These are phyloP conservation scores for Chloroceryle amazona DNA, from an alignment of 2,797 vertebrate species.

Conservation along the genomic window DNA sequence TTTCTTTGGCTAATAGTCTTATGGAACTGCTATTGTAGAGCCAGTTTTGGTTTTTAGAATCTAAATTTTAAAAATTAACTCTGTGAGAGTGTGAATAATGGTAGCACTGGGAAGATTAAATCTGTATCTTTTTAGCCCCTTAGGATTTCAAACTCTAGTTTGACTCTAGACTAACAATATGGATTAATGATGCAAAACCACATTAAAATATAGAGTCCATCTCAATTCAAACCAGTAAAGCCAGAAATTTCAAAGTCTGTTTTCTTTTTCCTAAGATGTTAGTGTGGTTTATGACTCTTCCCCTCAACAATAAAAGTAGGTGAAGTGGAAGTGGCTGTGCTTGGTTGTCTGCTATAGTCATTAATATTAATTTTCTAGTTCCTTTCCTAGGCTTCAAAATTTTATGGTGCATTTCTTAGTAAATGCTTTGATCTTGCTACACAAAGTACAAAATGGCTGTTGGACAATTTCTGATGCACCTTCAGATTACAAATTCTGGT, in stretches of 20 bases:
- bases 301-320: background rate
- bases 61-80: background rate
- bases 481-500: background rate
- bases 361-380: constrained; percentile 56
- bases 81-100: background rate
- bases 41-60: background rate
- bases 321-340: constrained; percentile 52
- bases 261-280: background rate
- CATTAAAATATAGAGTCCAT: background rate
- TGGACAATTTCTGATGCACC: background rate
- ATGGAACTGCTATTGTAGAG: background rate
- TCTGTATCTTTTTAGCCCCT: background rate
- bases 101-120: background rate
- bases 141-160: background rate
- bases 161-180: background rate
- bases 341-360: constrained; percentile 32
- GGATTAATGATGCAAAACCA: background rate
- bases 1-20: background rate
- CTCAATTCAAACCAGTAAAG: background rate
- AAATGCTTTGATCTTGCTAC: constrained; percentile 43
- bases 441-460: constrained; percentile 32
- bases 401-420: constrained; percentile 14
- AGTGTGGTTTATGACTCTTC: constrained; percentile 35
- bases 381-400: constrained; percentile 32
- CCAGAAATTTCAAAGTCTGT: background rate